phyloP scores from a whole-genome alignment of 1,140 invertebrate species.

The Oryctes rhinoceros region DNA sequence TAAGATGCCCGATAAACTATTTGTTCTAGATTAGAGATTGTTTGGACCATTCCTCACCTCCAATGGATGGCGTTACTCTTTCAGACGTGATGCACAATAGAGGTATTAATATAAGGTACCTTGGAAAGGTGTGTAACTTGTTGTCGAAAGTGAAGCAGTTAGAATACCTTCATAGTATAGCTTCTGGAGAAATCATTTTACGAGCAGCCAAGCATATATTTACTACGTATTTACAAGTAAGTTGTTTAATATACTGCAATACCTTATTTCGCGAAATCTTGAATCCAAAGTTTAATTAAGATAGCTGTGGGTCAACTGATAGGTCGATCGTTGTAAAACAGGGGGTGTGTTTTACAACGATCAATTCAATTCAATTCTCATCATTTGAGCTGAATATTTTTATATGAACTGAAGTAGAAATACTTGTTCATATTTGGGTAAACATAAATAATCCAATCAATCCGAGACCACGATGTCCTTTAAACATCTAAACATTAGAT shows the following conservation, averaged over 20 bases:
- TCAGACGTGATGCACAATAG: conserved; percentile 91
- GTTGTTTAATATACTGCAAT: not conserved
- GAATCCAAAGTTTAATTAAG: too few relatives aligned
- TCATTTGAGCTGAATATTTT: too few relatives aligned
- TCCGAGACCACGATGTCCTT: too few relatives aligned
- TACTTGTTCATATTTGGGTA: too few relatives aligned
- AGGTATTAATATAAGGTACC: conserved; percentile 97
- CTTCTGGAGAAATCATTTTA: conserved; percentile 85
- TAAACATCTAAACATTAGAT: too few relatives aligned
- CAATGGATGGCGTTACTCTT: conserved; percentile 95
- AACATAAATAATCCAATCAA: too few relatives aligned
- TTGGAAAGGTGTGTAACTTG: conserved; percentile 86
- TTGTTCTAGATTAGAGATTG: conserved; percentile 83
- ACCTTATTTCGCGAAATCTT: too few relatives aligned
- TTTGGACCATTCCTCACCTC: conserved; percentile 88
- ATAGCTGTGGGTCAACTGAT: too few relatives aligned
- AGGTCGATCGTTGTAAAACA: too few relatives aligned
- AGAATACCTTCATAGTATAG: conserved; percentile 88
- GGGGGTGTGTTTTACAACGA: too few relatives aligned
- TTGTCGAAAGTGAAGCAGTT: conserved; percentile 81
- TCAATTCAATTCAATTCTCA: too few relatives aligned
- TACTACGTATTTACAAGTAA: conserved; percentile 87
- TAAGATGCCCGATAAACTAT: not conserved
- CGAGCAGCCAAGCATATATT: conserved; percentile 94
- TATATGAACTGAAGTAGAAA: too few relatives aligned